Evolutionary conservation across 2,113 vertebrate species (phyloP).

Genomic region (Eubucco bourcierii): DNA sequence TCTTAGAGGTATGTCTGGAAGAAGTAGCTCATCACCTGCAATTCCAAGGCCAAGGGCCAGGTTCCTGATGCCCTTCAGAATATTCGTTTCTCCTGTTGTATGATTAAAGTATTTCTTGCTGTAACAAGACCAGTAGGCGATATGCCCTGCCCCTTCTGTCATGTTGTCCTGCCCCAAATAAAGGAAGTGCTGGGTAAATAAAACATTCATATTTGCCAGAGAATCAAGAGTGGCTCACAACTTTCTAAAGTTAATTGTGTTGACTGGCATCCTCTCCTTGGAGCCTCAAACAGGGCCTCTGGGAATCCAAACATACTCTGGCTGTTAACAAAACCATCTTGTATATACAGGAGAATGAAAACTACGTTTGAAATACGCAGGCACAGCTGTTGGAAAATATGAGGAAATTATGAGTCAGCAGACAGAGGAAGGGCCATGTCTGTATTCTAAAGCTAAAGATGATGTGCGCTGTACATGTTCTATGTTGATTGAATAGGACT

Average conservation of each 20-base stretch:
- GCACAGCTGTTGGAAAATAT: not conserved
- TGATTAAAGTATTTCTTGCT: not conserved
- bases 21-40: not conserved
- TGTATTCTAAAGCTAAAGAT: not conserved
- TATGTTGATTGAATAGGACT: no score
- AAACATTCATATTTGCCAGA: not conserved
- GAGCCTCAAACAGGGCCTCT: not conserved
- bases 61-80: not conserved
- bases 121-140: not conserved
- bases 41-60: not conserved
- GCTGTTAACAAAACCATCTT: not conserved
- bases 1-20: not conserved
- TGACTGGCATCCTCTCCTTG: not conserved
- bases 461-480: not conserved
- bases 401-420: not conserved
- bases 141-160: not conserved
- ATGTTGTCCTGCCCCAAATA: not conserved
- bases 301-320: not conserved
- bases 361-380: accelerated
- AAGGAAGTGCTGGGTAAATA: not conserved
- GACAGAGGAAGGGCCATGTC: not conserved
- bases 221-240: not conserved
- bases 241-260: not conserved
- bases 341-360: not conserved
- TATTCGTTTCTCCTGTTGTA: not conserved